phyloP scores from a whole-genome alignment of 2,797 vertebrate genomes.

The Crax fasciolata region DNA sequence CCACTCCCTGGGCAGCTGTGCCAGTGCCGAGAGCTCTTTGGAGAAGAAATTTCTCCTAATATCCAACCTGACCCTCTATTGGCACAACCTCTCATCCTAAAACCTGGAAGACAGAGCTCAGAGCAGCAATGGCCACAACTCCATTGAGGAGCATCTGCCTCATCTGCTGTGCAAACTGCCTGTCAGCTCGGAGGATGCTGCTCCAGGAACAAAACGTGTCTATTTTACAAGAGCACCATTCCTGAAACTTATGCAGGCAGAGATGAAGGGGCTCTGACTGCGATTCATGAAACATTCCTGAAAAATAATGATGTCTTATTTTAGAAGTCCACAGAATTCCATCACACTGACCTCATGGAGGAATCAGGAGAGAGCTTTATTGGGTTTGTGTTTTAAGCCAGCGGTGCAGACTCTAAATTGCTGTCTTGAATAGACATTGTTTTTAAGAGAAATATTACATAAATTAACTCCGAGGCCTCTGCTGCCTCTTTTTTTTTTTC shows the following conservation, averaged over 20 bases:
- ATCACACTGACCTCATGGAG: slow-evolving; percentile 1
- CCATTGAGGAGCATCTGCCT: neutral
- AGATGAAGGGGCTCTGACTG: slow-evolving; percentile 5
- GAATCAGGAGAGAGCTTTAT: slow-evolving; percentile 4
- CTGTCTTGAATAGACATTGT: neutral
- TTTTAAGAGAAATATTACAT: slow-evolving; percentile 47
- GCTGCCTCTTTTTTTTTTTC: neutral
- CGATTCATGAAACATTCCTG: slow-evolving; percentile 33
- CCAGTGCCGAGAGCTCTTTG: too few species aligned
- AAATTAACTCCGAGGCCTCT: neutral
- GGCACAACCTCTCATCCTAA: too few species aligned
- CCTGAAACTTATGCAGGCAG: neutral
- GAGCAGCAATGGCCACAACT: neutral
- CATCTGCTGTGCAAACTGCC: rapidly evolving
- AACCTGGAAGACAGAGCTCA: too few species aligned
- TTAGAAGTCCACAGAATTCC: slow-evolving; percentile 58
- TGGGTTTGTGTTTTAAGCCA: slow-evolving; percentile 12
- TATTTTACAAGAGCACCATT: neutral
- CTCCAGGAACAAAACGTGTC: neutral
- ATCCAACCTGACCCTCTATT: too few species aligned
- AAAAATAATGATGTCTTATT: slow-evolving; percentile 45
- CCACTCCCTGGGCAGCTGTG: too few species aligned
- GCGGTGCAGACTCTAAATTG: neutral
- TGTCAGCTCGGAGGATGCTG: neutral
- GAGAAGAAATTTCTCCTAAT: too few species aligned